These are phyloP conservation scores for Spheniscus humboldti DNA, from an alignment of 2,797 vertebrate species.

Conservation along the genomic window DNA sequence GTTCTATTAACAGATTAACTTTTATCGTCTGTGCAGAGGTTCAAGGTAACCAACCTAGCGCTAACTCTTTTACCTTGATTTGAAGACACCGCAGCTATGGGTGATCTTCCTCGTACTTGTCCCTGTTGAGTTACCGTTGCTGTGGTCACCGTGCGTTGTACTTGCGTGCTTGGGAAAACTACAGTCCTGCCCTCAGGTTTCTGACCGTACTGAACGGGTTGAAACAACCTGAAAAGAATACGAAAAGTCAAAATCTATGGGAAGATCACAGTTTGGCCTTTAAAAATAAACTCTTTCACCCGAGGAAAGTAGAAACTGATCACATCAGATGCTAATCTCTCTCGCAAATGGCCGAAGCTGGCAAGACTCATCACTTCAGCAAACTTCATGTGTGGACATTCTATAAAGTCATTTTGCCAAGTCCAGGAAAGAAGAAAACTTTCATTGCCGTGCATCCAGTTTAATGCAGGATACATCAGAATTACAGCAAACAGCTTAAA, in stretches of 20 bases:
- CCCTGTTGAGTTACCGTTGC: slow-evolving; percentile 69
- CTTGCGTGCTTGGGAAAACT: slow-evolving; percentile 73
- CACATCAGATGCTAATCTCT: background rate
- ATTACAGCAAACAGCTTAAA: background rate
- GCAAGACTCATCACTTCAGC: background rate
- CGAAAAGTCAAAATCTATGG: background rate
- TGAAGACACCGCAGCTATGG: slow-evolving; percentile 73
- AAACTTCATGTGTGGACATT: background rate
- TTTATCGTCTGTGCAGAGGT: background rate
- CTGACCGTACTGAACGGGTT: slow-evolving; percentile 89
- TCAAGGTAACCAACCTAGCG: background rate
- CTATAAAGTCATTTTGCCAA: background rate
- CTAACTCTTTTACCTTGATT: slow-evolving; percentile 81
- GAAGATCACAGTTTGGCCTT: background rate
- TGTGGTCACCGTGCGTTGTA: slow-evolving; percentile 68
- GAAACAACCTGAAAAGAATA: slow-evolving; percentile 80
- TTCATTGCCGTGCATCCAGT: background rate
- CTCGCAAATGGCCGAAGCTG: background rate
- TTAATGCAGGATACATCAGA: background rate
- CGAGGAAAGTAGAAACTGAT: background rate
- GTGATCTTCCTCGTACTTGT: slow-evolving; percentile 78
- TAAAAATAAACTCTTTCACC: background rate
- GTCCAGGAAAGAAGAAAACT: background rate
- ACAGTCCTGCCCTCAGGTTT: slow-evolving; percentile 90
- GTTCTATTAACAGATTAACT: background rate